Evolutionary conservation across 1,140 invertebrate genomes (phyloP), one percentile per base, ranked within the genome.

Genomic region (Idris sp.): DNA sequence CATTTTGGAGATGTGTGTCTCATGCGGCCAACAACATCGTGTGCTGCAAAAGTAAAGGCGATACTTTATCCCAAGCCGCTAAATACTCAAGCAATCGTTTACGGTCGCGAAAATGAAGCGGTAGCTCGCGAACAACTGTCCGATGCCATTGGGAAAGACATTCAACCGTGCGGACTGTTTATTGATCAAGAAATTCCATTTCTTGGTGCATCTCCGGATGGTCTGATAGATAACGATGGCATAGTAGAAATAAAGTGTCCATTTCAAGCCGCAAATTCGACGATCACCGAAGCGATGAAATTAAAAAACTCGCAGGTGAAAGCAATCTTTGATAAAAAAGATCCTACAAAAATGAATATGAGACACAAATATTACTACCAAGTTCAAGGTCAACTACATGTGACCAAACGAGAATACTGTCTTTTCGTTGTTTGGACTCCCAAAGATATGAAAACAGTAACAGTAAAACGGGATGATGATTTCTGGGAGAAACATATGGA

Each of bases 121-220:
- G 40, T 35, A 0, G 84, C 83, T n/a, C 68, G 67, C 1, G 19
- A 77, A 56, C 49, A 81, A 43, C 44, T 84, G 25, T 31, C 15
- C 4, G n/a, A 33, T 26, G 7, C 10, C 4, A 40, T 30, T 4
- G 25, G 25, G 6, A 38, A 40, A 35, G 49, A 56, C 54, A 26
- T 48, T 16, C 35, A 74, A 62, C 35, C 72, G 18, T 85, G 83
- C 54, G 86, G 87, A 9, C 73, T 89, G 4, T 86, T 86, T 46
- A 82, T 89, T 19, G 78, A 84, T 69, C 4, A 31, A 28, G 49
- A 84, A 36, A 19, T 69, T 19, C 73, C 77, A 7, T 84, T 68
- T 48, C 56, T 89, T 13, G 86, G 74, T 22, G 84, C 84, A 13
- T 77, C 80, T 5, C 86, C 86, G 4, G 85, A 89, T 79, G 86